Evolutionary conservation across 2,797 vertebrate genomes (phyloP), one percentile per base, ranked within the genome.

Genomic region (Chrysocyon brachyurus): DNA sequence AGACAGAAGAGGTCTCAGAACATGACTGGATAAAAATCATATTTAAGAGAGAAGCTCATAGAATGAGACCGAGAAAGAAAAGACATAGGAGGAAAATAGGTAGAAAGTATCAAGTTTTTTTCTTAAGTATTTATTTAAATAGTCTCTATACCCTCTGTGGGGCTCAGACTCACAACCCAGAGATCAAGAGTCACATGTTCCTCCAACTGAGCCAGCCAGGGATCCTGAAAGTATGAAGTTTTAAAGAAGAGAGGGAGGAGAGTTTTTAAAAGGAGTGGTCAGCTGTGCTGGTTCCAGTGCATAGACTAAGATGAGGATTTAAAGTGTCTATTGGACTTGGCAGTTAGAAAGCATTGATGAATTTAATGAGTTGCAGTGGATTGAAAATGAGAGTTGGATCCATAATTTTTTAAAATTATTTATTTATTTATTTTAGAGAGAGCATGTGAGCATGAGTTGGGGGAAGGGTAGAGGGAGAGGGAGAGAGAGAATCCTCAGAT

Each of bases 1-100:
- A 87, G 73, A 94, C n/a, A 84, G 33, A 92, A 87, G 61, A 87
- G 49, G 63, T 88, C 84, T 40, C 36, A 92, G 66, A 75, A 63
- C 19, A 46, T 54, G 61, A 79, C 66, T 86, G 21, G 64, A 66
- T 88, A 85, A 64, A 90, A 85, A 46, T 94, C 73, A 70, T 16
- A 82, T 57, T 81, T 78, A 81, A 66, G 49, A 91, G 14, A 49
- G 64, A 83, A 77, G n/a, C 61, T 54, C n/a, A 68, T 22, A 90
- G 59, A 89, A 61, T 24, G 19, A 95, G 36, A 70, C 52, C 72
- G 40, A 57, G 40, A 83, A 83, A 36, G 16, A 26, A 85, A 73
- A 83, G 21, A n/a, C 15, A 40, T 40, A 17, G 46, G 14, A 73
- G 31, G 87, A 81, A 85, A 63, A 78, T 81, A 12, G 64, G 28